A percentile compares a stretch with the other conserved stretches of the same genome.
phyloP scores from a whole-genome alignment of 2,113 vertebrate genomes.

The Ceyx cyanopectus region DNA sequence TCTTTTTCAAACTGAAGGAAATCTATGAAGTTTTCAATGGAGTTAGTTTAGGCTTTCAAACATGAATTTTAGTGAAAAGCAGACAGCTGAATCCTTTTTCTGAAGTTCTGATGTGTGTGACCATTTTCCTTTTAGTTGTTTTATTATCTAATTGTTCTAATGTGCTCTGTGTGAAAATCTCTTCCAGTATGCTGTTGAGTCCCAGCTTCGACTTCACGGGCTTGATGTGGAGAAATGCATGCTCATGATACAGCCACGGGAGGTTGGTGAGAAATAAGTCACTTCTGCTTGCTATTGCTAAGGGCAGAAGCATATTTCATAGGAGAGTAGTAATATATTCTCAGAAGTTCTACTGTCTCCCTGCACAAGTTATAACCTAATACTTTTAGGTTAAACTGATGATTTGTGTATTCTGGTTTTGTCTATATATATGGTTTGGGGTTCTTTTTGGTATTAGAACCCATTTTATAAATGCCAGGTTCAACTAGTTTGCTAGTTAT shows the following conservation, averaged over 20 bases:
- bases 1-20: background rate
- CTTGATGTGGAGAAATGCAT: constrained; percentile 84
- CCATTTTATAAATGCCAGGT: background rate
- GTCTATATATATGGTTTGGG: fast-evolving
- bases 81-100: background rate
- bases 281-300: background rate
- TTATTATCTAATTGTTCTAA: background rate
- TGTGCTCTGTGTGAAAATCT: background rate
- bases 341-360: background rate
- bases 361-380: background rate
- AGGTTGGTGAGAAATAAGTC: constrained; percentile 74
- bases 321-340: background rate
- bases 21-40: background rate
- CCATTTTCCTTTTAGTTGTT: background rate
- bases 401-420: fast-evolving
- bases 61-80: background rate
- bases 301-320: background rate
- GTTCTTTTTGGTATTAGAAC: background rate
- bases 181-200: constrained; percentile 90
- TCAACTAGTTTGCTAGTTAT: background rate
- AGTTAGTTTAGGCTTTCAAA: background rate
- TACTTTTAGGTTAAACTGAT: background rate
- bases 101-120: background rate
- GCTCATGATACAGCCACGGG: constrained; percentile 82
- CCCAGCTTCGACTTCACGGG: constrained; percentile 87